phyloP scores from a whole-genome alignment of 2,888 invertebrate species.

The Noctua pronuba region DNA sequence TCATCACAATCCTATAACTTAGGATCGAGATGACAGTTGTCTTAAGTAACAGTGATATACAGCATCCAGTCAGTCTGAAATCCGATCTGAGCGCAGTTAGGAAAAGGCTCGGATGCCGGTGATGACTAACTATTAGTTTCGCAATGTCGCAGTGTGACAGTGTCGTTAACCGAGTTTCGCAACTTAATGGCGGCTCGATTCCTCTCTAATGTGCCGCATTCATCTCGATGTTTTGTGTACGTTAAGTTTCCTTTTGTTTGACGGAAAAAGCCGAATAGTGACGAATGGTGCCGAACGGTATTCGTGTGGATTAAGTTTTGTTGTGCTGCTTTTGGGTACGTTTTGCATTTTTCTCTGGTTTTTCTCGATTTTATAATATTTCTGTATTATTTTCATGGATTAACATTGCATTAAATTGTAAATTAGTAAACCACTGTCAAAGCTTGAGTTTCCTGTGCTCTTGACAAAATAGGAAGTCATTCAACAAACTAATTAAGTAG shows the following conservation, averaged over 20 bases:
- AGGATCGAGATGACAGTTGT: background rate
- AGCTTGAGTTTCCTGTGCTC: background rate
- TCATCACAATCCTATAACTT: too few relatives aligned
- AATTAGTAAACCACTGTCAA: background rate
- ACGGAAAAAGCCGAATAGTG: constrained; percentile 34
- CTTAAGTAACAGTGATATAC: constrained; percentile 15
- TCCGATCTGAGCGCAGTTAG: constrained; percentile 13
- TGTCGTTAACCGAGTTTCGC: constrained; percentile 73
- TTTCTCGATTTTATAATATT: background rate
- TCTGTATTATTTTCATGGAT: background rate
- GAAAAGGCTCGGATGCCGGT: constrained; percentile 34
- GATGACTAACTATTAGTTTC: constrained; percentile 60
- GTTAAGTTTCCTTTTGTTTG: constrained; percentile 49
- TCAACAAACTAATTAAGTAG: background rate
- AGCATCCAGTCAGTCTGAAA: constrained; percentile 12
- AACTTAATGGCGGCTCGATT: constrained; percentile 64
- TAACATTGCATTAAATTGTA: background rate
- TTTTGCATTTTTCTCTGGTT: background rate
- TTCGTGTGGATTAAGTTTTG: background rate
- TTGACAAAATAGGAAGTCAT: background rate
- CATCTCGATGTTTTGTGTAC: constrained; percentile 52
- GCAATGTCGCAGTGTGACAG: constrained; percentile 54
- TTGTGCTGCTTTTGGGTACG: background rate
- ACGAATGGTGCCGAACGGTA: constrained; percentile 24
- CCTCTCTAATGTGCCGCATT: constrained; percentile 58